phyloP scores from a whole-genome alignment of 2,113 vertebrate species.

The Erythrolamprus reginae region DNA sequence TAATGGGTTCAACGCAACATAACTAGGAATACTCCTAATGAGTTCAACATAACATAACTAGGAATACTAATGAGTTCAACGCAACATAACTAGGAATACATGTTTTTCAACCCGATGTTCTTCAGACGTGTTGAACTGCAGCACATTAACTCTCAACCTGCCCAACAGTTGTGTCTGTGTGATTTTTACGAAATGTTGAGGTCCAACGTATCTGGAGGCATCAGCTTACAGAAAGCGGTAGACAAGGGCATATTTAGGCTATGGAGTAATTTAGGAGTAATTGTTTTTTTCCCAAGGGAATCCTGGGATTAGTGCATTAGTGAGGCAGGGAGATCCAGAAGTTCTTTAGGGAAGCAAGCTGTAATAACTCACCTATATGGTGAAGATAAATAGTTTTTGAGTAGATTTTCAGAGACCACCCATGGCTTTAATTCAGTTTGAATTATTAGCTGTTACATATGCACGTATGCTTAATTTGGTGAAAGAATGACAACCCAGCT shows the following conservation, averaged over 20 bases:
- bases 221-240: not conserved
- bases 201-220: not conserved
- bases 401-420: not conserved
- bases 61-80: not conserved
- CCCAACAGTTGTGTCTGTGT: not conserved
- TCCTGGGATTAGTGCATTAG: not conserved
- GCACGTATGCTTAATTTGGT: not conserved
- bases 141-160: not conserved
- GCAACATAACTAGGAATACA: not conserved
- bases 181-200: not conserved
- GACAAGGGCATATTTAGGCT: not conserved
- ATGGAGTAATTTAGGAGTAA: not conserved
- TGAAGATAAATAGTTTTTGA: not conserved
- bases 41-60: not conserved
- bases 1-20: not conserved
- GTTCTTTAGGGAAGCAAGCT: not conserved
- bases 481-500: not conserved
- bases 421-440: not conserved
- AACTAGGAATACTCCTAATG: not conserved
- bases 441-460: not conserved
- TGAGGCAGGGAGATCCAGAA: not conserved
- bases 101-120: not conserved
- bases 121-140: not conserved
- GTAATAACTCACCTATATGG: not conserved
- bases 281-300: not conserved